Conservation (phyloP, 2,113 vertebrate genomes). For the Narcine bancroftii region DNA sequence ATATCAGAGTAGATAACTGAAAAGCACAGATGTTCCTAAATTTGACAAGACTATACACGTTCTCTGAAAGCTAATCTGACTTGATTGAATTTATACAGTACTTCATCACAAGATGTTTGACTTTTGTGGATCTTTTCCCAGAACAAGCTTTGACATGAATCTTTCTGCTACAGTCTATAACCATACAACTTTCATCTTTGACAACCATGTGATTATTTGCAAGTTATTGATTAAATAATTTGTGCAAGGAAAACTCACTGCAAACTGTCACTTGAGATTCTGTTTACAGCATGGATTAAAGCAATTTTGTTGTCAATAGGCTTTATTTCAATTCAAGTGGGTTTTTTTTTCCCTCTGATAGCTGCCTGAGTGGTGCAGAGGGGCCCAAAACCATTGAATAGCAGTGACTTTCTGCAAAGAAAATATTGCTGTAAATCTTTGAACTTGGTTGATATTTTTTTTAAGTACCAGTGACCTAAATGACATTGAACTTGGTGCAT, state of each 20-base stretch:
- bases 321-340: background rate
- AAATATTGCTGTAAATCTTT: background rate
- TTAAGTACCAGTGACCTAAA: no score
- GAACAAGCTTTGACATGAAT: background rate
- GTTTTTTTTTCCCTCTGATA: background rate
- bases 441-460: no score
- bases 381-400: background rate
- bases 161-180: background rate
- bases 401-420: background rate
- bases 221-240: background rate
- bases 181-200: background rate
- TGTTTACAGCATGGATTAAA: background rate
- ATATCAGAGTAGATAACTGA: background rate
- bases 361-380: background rate
- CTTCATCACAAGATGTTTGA: background rate
- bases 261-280: background rate
- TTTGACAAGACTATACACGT: slow-evolving; percentile 9
- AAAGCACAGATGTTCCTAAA: background rate
- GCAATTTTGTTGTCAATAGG: background rate
- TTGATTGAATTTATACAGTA: slow-evolving; percentile 20
- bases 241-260: background rate
- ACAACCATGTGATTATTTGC: background rate
- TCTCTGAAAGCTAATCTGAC: background rate
- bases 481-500: no score
- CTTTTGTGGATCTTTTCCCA: background rate